Percentiles rank a stretch among this genome's conserved stretches.
These are phyloP conservation scores for Remorina albescens DNA, from an alignment of 2,797 vertebrate genomes.

Conservation along the genomic window DNA sequence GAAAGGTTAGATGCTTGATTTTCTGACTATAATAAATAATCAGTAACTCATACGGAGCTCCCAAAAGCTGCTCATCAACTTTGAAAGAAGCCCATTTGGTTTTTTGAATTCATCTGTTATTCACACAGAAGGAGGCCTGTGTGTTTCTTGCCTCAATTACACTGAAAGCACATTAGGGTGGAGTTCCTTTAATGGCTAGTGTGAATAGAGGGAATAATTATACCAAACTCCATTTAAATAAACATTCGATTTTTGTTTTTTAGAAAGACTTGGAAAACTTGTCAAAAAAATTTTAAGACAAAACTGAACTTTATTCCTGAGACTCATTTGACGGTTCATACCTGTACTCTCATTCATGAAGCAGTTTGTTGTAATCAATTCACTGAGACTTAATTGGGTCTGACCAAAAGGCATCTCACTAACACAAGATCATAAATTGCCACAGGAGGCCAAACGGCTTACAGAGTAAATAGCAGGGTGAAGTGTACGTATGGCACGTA, in stretches of 20 bases:
- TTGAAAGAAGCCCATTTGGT: neutral
- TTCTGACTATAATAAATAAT: neutral
- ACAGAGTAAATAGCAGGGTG: conserved; percentile 53
- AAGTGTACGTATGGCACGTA: conserved; percentile 54
- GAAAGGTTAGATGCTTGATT: no score
- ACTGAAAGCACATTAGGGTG: neutral
- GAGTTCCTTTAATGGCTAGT: neutral
- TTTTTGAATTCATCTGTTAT: neutral
- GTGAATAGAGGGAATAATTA: neutral
- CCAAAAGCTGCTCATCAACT: neutral
- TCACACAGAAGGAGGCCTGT: no score
- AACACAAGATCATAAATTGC: conserved; percentile 45
- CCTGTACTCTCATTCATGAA: neutral
- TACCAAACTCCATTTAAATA: neutral
- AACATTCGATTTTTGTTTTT: neutral
- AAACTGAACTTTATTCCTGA: neutral
- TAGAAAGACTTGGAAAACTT: neutral
- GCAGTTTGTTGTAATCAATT: conserved; percentile 14
- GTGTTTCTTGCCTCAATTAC: neutral
- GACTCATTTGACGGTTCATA: neutral
- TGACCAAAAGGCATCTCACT: conserved; percentile 23
- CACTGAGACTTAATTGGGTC: conserved; percentile 21
- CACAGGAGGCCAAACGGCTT: conserved; percentile 64
- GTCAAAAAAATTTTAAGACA: neutral
- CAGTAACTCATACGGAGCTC: neutral